These are phyloP conservation scores for Lophura nycthemera DNA, from an alignment of 2,113 vertebrate genomes.

Conservation along the genomic window DNA sequence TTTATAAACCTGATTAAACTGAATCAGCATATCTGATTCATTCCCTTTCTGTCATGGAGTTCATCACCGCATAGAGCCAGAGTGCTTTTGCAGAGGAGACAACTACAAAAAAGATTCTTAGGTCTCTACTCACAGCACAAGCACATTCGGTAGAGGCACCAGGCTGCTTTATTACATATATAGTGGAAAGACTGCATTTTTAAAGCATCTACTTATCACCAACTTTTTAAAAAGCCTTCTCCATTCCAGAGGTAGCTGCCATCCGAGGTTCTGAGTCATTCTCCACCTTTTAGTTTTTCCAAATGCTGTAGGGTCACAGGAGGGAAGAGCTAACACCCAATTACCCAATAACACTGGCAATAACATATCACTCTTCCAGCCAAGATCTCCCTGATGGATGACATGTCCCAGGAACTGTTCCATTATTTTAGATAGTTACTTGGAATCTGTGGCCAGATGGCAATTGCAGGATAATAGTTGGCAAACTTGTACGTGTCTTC, in stretches of 20 bases:
- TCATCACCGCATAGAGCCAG: background rate
- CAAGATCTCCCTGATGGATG: background rate
- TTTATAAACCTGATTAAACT: no score
- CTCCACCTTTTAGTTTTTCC: background rate
- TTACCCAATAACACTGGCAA: background rate
- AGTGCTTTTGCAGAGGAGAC: background rate
- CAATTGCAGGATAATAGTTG: constrained; percentile 14
- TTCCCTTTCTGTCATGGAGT: background rate
- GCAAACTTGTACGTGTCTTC: background rate
- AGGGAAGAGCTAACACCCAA: background rate
- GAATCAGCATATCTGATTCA: background rate
- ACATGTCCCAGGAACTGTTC: background rate
- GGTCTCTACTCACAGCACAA: background rate
- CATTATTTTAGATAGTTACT: background rate
- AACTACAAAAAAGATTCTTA: background rate
- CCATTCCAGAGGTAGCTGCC: background rate
- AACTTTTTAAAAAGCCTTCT: background rate
- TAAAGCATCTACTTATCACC: background rate
- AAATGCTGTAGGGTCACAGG: background rate
- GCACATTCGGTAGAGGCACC: background rate
- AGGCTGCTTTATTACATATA: background rate
- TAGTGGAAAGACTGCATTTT: background rate
- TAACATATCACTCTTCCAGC: background rate
- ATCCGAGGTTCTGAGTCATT: background rate
- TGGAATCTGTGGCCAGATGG: constrained; percentile 6